Base-by-base conservation (phyloP, 2,888 invertebrate genomes). In the Cataglyphis altisquamis region DNA sequence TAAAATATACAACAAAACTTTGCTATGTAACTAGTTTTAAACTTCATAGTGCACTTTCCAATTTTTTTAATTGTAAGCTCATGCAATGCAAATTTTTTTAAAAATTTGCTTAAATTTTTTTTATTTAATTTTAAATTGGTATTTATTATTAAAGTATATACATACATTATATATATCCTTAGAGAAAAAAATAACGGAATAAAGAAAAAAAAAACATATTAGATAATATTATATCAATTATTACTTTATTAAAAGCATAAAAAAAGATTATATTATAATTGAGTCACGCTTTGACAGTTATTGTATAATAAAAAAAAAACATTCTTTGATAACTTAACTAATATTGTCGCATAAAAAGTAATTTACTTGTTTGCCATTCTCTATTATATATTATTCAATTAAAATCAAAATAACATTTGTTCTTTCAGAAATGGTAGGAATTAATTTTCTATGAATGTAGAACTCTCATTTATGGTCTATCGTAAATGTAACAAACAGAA, bases 1-100 rank as follows among this genome's bases (percentile, higher is more conserved):
- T 66, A 57, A 77, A 66, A 9, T 48, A 55, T 4, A n/a, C 57
- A 66, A 32, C n/a, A 32, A 57, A 67, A 57, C 29, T 57, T 67
- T 1, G 9, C 9, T 32, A 29, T 45, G 12, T n/a, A 55, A 41
- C 8, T n/a, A 77, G 1, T 66, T 66, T 67, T 15, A 41, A 12
- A 36, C 6, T 48, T 74, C 3, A 52, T 18, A 63, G 1, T 21
- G 32, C 15, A 63, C 12, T 63, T 74, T 15, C 62, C 6, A 36
- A 6, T 21, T 48, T 74, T 63, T 1, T 48, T 9, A 63, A 25
- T 15, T 52, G 2, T 32, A 36, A 48, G 52, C 10, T 18, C 10
- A 21, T 62, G 5, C 12, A 45, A 63, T 52, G 1, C 5, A 21
- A 5, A 32, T 63, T 60, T 18, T n/a, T 12, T 12, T 0, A 3